phyloP scores from a whole-genome alignment of 2,797 vertebrate genomes.

The Pelodytes ibericus region DNA sequence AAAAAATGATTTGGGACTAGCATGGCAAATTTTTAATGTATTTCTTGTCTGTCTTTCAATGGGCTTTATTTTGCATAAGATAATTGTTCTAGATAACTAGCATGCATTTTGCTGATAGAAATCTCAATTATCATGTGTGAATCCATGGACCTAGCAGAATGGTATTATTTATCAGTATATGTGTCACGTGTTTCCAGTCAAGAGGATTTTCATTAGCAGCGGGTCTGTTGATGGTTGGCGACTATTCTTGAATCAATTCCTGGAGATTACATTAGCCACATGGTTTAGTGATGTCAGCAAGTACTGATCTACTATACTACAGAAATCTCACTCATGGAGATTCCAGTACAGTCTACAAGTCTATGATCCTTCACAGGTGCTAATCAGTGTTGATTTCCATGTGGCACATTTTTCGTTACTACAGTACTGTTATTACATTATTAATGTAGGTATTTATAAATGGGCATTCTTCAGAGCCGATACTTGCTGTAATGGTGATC shows the following conservation, averaged over 20 bases:
- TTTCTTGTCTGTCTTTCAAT: background rate
- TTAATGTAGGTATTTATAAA: too few species aligned
- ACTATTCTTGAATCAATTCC: background rate
- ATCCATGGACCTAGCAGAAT: background rate
- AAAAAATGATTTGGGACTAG: too few species aligned
- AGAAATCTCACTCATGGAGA: background rate
- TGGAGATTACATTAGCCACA: background rate
- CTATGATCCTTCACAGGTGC: too few species aligned
- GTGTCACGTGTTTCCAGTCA: background rate
- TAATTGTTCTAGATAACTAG: background rate
- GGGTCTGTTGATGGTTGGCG: background rate
- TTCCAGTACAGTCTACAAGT: background rate
- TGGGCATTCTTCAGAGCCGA: too few species aligned
- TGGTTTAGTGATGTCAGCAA: background rate
- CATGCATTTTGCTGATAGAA: background rate
- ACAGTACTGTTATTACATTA: too few species aligned
- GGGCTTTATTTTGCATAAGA: background rate
- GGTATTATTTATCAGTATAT: background rate
- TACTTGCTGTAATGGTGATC: too few species aligned
- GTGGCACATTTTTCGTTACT: too few species aligned
- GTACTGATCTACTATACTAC: background rate
- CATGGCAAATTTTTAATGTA: background rate
- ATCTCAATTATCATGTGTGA: background rate
- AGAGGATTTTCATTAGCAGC: background rate
- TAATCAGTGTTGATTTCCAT: too few species aligned